A percentile compares a stretch with the other conserved stretches of the same genome.
Conservation (phyloP, 2,113 vertebrate species). For the Gobio gobio region DNA sequence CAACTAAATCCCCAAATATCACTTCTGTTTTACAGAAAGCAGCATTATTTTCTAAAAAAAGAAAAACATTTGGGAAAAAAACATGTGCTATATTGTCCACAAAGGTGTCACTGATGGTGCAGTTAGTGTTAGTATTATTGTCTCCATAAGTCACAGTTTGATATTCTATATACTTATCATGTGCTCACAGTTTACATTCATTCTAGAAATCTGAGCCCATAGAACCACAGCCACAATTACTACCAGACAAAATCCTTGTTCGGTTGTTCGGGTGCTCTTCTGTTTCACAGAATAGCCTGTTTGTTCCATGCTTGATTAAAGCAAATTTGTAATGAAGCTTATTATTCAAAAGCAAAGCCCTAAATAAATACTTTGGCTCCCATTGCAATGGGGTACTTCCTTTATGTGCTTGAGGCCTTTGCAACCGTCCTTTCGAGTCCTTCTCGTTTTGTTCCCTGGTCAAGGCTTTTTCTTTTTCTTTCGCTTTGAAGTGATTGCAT, state of each 20-base stretch:
- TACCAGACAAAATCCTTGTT: slow-evolving; percentile 3
- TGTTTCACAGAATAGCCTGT: slow-evolving; percentile 48
- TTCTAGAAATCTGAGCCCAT: slow-evolving; percentile 68
- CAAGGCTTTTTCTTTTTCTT: background rate
- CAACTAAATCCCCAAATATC: slow-evolving; percentile 43
- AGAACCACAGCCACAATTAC: slow-evolving; percentile 51
- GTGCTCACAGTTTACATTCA: slow-evolving; percentile 74
- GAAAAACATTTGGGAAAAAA: slow-evolving; percentile 34
- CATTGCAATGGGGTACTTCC: background rate
- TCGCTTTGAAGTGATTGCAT: slow-evolving; percentile 32
- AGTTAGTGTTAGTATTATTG: slow-evolving; percentile 64
- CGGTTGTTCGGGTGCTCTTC: background rate
- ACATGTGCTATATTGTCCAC: slow-evolving; percentile 47
- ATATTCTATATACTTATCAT: slow-evolving; percentile 64
- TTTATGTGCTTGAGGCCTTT: slow-evolving; percentile 54
- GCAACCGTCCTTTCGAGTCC: background rate
- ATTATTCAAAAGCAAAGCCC: slow-evolving; percentile 43
- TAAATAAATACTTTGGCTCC: slow-evolving; percentile 49
- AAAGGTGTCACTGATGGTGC: slow-evolving; percentile 58
- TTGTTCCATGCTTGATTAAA: slow-evolving; percentile 50
- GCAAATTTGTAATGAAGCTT: slow-evolving; percentile 48
- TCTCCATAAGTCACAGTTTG: slow-evolving; percentile 53
- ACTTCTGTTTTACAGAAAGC: slow-evolving; percentile 54
- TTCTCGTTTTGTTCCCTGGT: slow-evolving; percentile 40
- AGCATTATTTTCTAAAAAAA: slow-evolving; percentile 45